Percentiles rank a stretch among this genome's conserved stretches.
phyloP scores from a whole-genome alignment of 2,113 vertebrate species.

The Acanthochromis polyacanthus region DNA sequence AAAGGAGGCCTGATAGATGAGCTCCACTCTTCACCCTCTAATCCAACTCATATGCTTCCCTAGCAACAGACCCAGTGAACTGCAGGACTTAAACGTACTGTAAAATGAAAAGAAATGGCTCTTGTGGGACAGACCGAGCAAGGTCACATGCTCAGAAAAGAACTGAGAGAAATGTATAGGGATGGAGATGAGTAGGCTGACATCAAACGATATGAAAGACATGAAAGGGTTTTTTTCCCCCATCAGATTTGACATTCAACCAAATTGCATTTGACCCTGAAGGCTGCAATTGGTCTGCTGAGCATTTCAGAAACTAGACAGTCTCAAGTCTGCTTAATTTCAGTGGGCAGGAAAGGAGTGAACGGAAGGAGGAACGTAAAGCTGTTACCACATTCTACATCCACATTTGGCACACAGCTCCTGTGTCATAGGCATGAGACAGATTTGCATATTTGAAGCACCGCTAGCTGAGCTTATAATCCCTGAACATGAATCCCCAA shows the following conservation, averaged over 20 bases:
- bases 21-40: constrained; percentile 29
- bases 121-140: constrained; percentile 4
- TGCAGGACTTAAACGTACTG: constrained; percentile 14
- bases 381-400: constrained; percentile 11
- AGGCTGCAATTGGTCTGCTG: background rate
- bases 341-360: background rate
- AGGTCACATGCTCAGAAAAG: constrained; percentile 18
- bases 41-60: constrained; percentile 38
- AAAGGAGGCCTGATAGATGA: constrained; percentile 11
- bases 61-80: constrained; percentile 33
- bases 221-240: background rate
- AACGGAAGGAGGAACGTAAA: constrained; percentile 7
- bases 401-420: constrained; percentile 13
- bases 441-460: constrained; percentile 66
- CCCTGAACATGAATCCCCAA: constrained; percentile 48
- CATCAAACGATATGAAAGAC: background rate
- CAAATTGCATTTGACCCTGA: constrained; percentile 1
- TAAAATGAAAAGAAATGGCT: constrained; percentile 42
- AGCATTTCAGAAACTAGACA: constrained; percentile 7
- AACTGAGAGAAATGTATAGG: background rate
- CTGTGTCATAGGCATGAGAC: constrained; percentile 27
- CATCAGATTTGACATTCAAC: constrained; percentile 7
- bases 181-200: background rate
- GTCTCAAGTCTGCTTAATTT: background rate
- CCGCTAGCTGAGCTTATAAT: constrained; percentile 55